Conservation (phyloP, 2,888 invertebrate genomes). For the Ochropacha duplaris region DNA sequence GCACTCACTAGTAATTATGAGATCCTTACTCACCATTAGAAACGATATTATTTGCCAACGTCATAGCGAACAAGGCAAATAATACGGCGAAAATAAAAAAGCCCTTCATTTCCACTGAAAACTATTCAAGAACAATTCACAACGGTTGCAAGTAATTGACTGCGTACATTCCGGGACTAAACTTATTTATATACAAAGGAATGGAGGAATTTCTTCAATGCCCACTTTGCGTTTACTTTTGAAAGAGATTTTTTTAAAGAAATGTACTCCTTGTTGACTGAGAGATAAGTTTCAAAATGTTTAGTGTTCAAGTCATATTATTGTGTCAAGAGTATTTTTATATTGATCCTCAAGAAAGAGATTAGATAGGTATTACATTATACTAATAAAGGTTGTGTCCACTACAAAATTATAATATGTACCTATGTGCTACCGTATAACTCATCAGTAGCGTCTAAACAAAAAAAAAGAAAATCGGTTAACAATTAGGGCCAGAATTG, state of each 20-base stretch:
- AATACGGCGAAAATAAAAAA: neutral
- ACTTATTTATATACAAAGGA: neutral
- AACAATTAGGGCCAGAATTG: too few relatives aligned
- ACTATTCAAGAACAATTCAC: slow-evolving; percentile 7
- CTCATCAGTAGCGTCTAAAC: too few relatives aligned
- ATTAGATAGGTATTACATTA: neutral
- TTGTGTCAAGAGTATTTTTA: neutral
- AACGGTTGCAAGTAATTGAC: slow-evolving; percentile 2
- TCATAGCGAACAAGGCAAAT: neutral
- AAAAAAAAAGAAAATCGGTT: too few relatives aligned
- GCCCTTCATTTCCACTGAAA: slow-evolving; percentile 1
- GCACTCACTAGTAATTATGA: neutral
- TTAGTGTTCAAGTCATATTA: neutral
- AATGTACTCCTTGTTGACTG: neutral
- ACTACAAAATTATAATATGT: neutral
- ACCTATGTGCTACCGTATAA: too few relatives aligned
- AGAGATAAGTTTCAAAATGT: neutral
- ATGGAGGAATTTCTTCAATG: neutral
- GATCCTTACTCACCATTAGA: neutral
- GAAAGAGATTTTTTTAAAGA: neutral
- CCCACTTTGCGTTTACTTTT: neutral
- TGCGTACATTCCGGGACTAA: neutral
- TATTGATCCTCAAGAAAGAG: neutral
- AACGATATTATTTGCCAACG: neutral
- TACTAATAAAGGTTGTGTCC: neutral